Evolutionary conservation across 2,113 vertebrate genomes (phyloP), one percentile per base, ranked within the genome.

Genomic region (Mionectes macconnelli): DNA sequence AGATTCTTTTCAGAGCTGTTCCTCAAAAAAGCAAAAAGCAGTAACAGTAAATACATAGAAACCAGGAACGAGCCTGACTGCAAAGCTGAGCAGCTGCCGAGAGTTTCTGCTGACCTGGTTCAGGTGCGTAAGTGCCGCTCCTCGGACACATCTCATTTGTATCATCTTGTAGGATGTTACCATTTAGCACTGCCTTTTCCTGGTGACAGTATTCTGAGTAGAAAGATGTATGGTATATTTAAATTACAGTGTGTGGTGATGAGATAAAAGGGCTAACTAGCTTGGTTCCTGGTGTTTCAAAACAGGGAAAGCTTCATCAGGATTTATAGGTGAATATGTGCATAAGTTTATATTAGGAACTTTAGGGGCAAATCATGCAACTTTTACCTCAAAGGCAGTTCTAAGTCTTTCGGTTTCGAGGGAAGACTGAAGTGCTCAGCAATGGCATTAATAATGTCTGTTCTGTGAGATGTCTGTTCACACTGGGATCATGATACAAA

Each of bases 1-100:
- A 83, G 75, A 83, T 85, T 69, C 49, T 83, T 83, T 91, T 60
- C 78, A 85, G 78, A 89, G 79, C 25, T 83, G 40, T 86, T 91
- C 63, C 87, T 94, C 87, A 73, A 69, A 85, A 96, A 94, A 89
- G 27, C 42, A 72, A 63, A 86, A 80, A 14, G 1, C 53, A 68
- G 6, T 87, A 79, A 67, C 49, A 81, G 47, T 84, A 87, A 85
- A 85, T 55, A 22, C 67, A 50, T 22, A 87, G 78, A 89, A 85
- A 85, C 37, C 55, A 77, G 72, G 90, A 93, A 35, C 1, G 2
- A 60, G 55, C 44, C 16, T 39, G 50, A 45, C 37, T 42, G 73
- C 53, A 82, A 45, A 88, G 88, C 57, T 72, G 80, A 84, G 84
- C 35, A 64, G 47, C 69, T 60, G 66, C 12, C 37, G 22, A 19